phyloP scores from a whole-genome alignment of 2,888 invertebrate species.

The Lacanobia wlatinum region DNA sequence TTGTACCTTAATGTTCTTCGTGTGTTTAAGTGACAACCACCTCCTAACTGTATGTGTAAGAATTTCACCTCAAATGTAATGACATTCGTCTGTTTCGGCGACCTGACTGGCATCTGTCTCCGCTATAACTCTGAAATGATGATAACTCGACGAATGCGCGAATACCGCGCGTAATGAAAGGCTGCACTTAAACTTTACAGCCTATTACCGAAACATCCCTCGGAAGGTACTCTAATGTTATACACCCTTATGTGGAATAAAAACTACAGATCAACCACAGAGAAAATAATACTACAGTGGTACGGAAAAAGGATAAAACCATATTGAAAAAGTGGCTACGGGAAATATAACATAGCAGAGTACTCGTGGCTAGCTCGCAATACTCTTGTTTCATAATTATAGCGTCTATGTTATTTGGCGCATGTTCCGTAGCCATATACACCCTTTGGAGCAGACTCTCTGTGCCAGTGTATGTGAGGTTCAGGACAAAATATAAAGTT shows the following conservation, averaged over 20 bases:
- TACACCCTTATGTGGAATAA: conserved; percentile 43
- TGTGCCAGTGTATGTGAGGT: not conserved
- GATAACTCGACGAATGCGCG: conserved; percentile 33
- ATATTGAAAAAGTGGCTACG: not conserved
- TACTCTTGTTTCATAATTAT: not conserved
- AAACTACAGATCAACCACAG: conserved; percentile 24
- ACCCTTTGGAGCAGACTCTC: not conserved
- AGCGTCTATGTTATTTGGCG: not conserved
- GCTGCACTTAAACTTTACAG: conserved; percentile 62
- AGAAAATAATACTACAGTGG: not conserved
- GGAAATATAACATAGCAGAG: too few species aligned
- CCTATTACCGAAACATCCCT: conserved; percentile 51
- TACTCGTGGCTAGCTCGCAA: not conserved
- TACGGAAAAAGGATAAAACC: not conserved
- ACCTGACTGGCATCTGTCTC: conserved; percentile 17
- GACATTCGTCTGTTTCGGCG: conserved; percentile 4
- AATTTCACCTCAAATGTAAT: conserved; percentile 24
- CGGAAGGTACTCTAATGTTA: conserved; percentile 30
- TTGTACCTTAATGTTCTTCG: not conserved
- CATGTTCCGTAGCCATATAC: not conserved
- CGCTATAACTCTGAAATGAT: conserved; percentile 48
- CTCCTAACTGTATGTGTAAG: not conserved
- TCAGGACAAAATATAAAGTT: conserved; percentile 52
- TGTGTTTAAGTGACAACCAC: not conserved
- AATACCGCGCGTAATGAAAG: conserved; percentile 56